Conservation (phyloP, 2,797 vertebrate genomes). For the Petrocephalus sullivani region DNA sequence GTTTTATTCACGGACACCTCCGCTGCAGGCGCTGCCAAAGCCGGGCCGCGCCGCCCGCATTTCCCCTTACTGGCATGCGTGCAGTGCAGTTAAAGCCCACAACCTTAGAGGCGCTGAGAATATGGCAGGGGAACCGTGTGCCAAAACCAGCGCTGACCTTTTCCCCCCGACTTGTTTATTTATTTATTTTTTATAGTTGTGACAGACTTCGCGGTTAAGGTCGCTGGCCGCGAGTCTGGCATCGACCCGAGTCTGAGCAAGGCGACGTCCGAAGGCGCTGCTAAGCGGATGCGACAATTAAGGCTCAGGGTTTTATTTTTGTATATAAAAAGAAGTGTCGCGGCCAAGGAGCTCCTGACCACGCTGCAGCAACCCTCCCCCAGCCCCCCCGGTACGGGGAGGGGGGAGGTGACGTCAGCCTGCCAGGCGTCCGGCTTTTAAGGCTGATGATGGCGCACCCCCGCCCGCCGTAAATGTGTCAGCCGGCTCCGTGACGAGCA, state of each 20-base stretch:
- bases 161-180: conserved; percentile 63
- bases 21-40: neutral
- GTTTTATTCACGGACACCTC: neutral
- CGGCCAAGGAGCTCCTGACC: conserved; percentile 60
- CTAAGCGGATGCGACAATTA: conserved; percentile 72
- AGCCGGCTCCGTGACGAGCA: conserved; percentile 31
- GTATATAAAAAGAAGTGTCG: conserved; percentile 53
- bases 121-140: neutral
- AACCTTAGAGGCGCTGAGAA: neutral
- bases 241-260: conserved; percentile 61
- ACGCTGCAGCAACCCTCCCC: conserved; percentile 34
- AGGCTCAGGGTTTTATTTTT: conserved; percentile 66
- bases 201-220: conserved; percentile 61
- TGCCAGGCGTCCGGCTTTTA: conserved; percentile 58
- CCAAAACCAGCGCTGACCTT: conserved; percentile 62
- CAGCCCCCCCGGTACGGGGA: conserved; percentile 48
- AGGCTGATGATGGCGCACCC: conserved; percentile 52
- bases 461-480: conserved; percentile 51
- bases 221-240: conserved; percentile 57
- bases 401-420: conserved; percentile 63
- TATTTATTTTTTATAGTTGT: conserved; percentile 59
- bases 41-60: neutral
- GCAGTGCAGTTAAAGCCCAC: conserved; percentile 18
- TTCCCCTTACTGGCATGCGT: neutral
- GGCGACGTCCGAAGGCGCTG: conserved; percentile 67